phyloP scores from a whole-genome alignment of 2,888 invertebrate species.

The Sceliomorpha sp. region DNA sequence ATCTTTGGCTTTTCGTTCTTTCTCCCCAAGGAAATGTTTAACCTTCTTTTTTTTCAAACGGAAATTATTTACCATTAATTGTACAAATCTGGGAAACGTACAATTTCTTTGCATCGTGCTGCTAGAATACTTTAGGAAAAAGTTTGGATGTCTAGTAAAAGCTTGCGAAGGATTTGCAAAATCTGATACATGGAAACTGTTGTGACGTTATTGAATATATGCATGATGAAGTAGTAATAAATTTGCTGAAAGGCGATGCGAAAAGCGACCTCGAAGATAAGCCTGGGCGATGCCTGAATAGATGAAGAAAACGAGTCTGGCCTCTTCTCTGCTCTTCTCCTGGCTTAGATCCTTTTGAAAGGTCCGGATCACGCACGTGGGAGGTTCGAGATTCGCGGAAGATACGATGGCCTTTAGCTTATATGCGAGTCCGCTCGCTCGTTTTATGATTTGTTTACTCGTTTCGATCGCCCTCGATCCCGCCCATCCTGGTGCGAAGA shows the following conservation, averaged over 20 bases:
- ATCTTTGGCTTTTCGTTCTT: no score
- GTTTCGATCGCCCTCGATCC: conserved; percentile 69
- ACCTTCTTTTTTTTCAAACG: neutral
- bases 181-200: conserved; percentile 51
- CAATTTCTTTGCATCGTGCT: no score
- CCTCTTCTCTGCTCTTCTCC: conserved; percentile 25
- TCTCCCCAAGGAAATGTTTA: no score
- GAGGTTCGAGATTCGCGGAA: conserved; percentile 62
- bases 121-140: conserved; percentile 15
- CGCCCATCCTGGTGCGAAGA: conserved; percentile 65
- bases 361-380: conserved; percentile 64
- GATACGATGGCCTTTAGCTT: conserved; percentile 62
- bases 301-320: conserved; percentile 40
- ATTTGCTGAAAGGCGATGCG: conserved; percentile 50
- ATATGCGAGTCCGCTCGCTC: conserved; percentile 50
- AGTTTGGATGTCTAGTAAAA: conserved; percentile 40
- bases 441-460: conserved; percentile 78
- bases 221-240: conserved; percentile 56
- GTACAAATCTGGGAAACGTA: no score
- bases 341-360: conserved; percentile 51
- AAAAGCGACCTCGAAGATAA: conserved; percentile 52
- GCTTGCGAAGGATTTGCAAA: conserved; percentile 36
- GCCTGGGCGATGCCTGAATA: conserved; percentile 47
- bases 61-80: no score
- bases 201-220: conserved; percentile 55